phyloP scores from a whole-genome alignment of 2,113 vertebrate species.

The Dissostichus mawsoni region DNA sequence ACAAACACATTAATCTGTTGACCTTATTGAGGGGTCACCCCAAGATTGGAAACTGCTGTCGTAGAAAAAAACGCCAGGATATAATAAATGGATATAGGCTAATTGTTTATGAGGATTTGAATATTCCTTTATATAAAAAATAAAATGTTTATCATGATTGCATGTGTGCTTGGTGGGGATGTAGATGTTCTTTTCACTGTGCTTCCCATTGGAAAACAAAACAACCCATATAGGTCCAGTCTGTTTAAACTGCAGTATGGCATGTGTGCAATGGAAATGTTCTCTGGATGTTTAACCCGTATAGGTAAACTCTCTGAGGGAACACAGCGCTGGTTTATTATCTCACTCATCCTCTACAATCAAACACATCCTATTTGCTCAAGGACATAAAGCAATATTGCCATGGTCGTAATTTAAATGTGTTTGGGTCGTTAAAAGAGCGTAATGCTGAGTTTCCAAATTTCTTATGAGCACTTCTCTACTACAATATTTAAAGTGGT shows the following conservation, averaged over 20 bases:
- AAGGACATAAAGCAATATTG: constrained; percentile 8
- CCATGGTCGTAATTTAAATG: constrained; percentile 6
- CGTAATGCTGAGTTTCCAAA: neutral
- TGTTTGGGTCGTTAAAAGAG: neutral
- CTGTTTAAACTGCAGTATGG: constrained; percentile 6
- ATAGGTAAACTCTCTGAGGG: constrained; percentile 9
- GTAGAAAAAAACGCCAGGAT: no score
- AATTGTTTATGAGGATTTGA: neutral
- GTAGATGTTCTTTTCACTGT: neutral
- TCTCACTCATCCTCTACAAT: constrained; percentile 2
- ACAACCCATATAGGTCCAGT: neutral
- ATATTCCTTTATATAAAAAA: neutral
- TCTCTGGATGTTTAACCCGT: constrained; percentile 32
- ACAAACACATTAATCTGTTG: neutral
- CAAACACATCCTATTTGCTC: constrained; percentile 24
- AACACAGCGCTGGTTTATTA: constrained; percentile 29
- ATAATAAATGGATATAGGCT: neutral
- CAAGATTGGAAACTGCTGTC: neutral
- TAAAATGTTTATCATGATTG: neutral
- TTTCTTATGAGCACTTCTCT: no score
- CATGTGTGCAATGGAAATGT: constrained; percentile 5
- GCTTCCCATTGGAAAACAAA: constrained; percentile 19
- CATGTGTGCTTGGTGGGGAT: neutral
- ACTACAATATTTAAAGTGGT: no score
- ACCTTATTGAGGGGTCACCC: neutral